Evolutionary conservation across 2,113 vertebrate species (phyloP), one percentile per base, ranked within the genome.

Genomic region (Microtus montanus): DNA sequence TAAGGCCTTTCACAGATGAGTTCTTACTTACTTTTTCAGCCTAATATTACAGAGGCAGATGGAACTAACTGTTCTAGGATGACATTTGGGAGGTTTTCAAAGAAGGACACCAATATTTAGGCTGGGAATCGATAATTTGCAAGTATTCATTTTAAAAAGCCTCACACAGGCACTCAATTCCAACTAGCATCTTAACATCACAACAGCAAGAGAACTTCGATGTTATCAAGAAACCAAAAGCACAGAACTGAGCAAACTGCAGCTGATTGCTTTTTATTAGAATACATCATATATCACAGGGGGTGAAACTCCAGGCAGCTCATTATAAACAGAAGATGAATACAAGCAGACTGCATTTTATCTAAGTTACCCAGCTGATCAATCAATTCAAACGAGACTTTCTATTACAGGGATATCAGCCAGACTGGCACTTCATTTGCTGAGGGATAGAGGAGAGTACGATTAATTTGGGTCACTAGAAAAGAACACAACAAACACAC

Each of bases 341-440:
- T 97, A 97, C 97, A 98, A 96, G 38, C 41, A 97, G 91, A 90
- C 0, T 6, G 8, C 78, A 96, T 97, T 98, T 98, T 97, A 97
- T 98, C 95, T 97, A 96, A 92, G 74, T 87, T 98, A 96, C 89
- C 91, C 71, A 96, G 86, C 96, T 98, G 96, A 98, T 98, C 97
- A 97, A 97, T 98, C 97, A 97, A 90, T 93, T 97, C 97, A 97
- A 98, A 98, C 96, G 75, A 97, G 54, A 96, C 93, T 97, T 97
- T 96, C 92, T 94, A 91, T 93, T 96, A 95, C 47, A 93, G 26
- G 85, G 47, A 94, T 78, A 98, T 96, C 77, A 92, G n/a, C 89
- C 79, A 97, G 87, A 54, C 74, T 95, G 89, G 94, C 97, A 96
- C 49, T 90, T 78, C 89, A 87, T 92, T 92, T 12, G 1, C 41